A percentile compares a stretch with the other conserved stretches of the same genome.
Conservation (phyloP, 1,140 invertebrate genomes). For the Zaprionus inermis region DNA sequence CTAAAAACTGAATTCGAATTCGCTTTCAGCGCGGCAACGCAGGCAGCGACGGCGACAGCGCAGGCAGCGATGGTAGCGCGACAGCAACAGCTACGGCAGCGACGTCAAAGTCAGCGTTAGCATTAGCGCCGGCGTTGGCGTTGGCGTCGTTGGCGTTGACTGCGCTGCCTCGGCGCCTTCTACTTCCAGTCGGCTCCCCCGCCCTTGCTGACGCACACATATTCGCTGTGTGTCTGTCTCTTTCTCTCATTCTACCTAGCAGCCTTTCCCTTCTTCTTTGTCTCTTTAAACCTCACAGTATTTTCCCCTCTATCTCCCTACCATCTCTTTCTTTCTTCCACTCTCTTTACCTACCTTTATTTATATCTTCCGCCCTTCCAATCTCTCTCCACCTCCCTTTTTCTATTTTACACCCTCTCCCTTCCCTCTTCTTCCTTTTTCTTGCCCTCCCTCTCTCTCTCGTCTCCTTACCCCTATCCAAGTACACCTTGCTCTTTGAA, state of each 20-base stretch:
- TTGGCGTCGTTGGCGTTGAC: neutral
- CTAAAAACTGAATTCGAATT: constrained; percentile 79
- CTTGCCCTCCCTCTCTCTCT: neutral
- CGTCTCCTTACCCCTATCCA: too few relatives aligned
- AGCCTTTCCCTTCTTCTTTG: too few relatives aligned
- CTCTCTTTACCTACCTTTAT: neutral
- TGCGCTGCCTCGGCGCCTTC: constrained; percentile 19
- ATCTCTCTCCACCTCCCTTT: neutral
- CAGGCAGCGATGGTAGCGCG: constrained; percentile 2
- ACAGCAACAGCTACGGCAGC: neutral
- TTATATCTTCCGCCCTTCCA: too few relatives aligned
- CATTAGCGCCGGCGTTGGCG: constrained; percentile 18
- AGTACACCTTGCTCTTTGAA: constrained; percentile 1
- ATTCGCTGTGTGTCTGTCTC: neutral
- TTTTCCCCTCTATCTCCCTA: neutral
- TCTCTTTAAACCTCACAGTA: neutral
- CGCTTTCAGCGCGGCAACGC: constrained; percentile 60
- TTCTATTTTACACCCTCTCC: neutral
- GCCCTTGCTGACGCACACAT: constrained; percentile 16
- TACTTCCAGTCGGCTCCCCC: constrained; percentile 27
- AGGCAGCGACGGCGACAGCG: constrained; percentile 18
- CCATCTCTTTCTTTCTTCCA: neutral
- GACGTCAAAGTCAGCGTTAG: constrained; percentile 18
- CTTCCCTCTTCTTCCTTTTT: neutral
- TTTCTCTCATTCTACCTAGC: neutral